Base-by-base conservation (phyloP, 2,888 invertebrate species). In the Pammene aurita region DNA sequence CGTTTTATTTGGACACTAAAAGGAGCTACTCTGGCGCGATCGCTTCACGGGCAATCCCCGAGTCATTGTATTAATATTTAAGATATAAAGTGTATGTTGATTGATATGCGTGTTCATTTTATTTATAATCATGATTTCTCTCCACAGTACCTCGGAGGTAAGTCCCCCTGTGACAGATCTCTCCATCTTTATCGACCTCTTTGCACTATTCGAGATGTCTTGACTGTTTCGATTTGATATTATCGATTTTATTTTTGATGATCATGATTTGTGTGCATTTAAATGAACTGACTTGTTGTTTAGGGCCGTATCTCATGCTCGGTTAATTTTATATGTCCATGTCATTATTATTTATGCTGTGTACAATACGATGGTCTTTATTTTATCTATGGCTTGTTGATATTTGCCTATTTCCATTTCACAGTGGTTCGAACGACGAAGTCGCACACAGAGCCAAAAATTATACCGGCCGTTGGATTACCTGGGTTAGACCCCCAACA, bases 51-150 rank as follows among this genome's bases (percentile, higher is more conserved):
- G 87, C 74, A 73, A 74, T 72, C 80, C 84, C 81, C 82, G 77
- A 78, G 76, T 78, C 77, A 84, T 87, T 92, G 91, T 92, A 92
- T 86, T 89, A 88, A 86, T 86, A 82, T 87, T 87, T 92, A 92
- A 89, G 90, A 92, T 89, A 92, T 92, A 92, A 92, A 92, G 89
- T 92, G 92, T 92, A 91, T 92, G 90, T 92, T 92, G 84, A 90
- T 90, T 90, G 87, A 91, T 81, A 72, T 85, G 89, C 35, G 67
- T 90, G 90, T 90, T 88, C 88, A 90, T 92, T 92, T 92, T 92
- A 92, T 92, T 92, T 91, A 86, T 90, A 89, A 90, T 87, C 76
- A 83, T 85, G 84, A 79, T 81, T 88, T 91, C 86, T 92, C 80
- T 92, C 83, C 90, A 90, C 91, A 91, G 90, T 61, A 85, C 84